These are phyloP conservation scores for Camelus dromedarius DNA, from an alignment of 2,113 vertebrate species.

Conservation along the genomic window DNA sequence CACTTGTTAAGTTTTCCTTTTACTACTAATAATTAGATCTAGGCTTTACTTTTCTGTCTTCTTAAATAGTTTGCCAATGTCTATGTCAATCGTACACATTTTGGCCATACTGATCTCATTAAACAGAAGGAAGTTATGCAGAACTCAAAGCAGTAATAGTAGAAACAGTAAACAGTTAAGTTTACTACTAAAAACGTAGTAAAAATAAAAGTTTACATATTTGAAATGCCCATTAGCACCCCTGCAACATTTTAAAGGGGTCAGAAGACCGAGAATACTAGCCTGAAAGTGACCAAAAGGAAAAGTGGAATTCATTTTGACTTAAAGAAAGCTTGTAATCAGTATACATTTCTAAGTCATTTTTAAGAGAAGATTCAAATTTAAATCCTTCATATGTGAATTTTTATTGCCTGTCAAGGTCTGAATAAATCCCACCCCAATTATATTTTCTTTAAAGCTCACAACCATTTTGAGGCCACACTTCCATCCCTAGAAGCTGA, in stretches of 20 bases:
- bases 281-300: not conserved
- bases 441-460: conserved; percentile 10
- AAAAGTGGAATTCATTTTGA: conserved; percentile 50
- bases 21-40: conserved; percentile 27
- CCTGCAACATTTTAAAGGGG: not conserved
- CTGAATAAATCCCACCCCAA: conserved; percentile 37
- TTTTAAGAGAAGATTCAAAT: conserved; percentile 43
- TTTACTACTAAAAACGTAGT: not conserved
- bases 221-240: not conserved
- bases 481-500: not conserved
- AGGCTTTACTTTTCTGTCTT: conserved; percentile 35
- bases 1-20: conserved; percentile 18
- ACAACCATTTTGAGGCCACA: conserved; percentile 44
- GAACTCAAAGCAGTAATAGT: not conserved
- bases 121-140: not conserved
- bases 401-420: conserved; percentile 5
- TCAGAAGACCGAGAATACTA: not conserved
- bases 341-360: conserved; percentile 19
- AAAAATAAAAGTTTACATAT: not conserved
- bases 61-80: not conserved
- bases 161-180: not conserved
- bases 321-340: conserved; percentile 41
- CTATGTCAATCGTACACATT: not conserved
- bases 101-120: not conserved
- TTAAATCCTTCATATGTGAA: conserved; percentile 3